Evolutionary conservation across 2,113 vertebrate genomes (phyloP), one percentile per base, ranked within the genome.

Genomic region (Lethenteron reissneri): DNA sequence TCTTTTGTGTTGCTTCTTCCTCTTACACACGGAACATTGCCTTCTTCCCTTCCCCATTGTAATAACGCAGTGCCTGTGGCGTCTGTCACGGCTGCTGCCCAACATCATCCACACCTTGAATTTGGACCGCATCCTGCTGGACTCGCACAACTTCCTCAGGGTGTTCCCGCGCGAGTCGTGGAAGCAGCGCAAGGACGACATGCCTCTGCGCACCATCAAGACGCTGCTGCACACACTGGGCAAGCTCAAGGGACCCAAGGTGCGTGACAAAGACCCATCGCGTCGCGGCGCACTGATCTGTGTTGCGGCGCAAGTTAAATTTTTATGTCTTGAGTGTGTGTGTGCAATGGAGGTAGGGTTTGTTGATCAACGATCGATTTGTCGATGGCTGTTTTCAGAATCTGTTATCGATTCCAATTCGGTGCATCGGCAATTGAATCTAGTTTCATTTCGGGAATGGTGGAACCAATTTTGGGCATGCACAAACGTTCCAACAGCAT

Each of bases 141-240:
- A 99, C 56, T 86, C 96, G 58, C 94, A 99, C 78, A 87, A 89
- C 77, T 92, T 99, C 78, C 90, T 99, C 91, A 95, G 91, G 75
- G 86, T 92, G 72, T 95, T 95, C 75, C 92, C 94, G 72, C 96
- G 91, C 81, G 94, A 99, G 76, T 95, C 95, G 73, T 82, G 95
- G 56, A 95, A 95, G 76, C 90, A 94, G 62, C 87, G 88, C 58
- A 97, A 97, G 81, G 91, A 85, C 12, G 92, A 96, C 56, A 83
- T 95, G 70, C 90, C 94, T 2, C 88, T 96, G 80, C 81, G 92
- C 77, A 99, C 94, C 8, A 73, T 97, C 57, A 97, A 99, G 79
- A 99, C 92, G 0, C 80, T 99, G 57, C 78, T 96, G 70, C 89
- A 99, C 76, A 90, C 89, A 0, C 82, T 99, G 56, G 97, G 89